A percentile compares a stretch with the other conserved stretches of the same genome.
Evolutionary conservation across 2,113 vertebrate genomes (phyloP).

Genomic region (Cnemophilus loriae): DNA sequence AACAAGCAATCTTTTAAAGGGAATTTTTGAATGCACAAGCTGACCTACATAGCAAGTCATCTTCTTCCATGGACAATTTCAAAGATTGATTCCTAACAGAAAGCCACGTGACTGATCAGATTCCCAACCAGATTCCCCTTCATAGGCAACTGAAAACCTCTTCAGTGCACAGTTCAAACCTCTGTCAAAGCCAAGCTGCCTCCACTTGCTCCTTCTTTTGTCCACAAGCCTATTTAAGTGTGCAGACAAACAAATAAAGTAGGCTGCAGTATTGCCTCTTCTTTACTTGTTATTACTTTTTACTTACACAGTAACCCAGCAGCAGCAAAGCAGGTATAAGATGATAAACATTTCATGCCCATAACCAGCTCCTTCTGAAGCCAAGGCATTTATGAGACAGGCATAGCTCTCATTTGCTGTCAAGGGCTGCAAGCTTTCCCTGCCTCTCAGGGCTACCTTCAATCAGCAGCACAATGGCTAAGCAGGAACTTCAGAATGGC

Average conservation of each 20-base stretch:
- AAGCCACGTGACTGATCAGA: neutral
- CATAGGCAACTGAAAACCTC: neutral
- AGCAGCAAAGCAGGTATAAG: slow-evolving; percentile 13
- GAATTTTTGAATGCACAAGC: neutral
- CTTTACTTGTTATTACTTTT: neutral
- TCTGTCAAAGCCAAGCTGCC: neutral
- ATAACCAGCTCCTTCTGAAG: slow-evolving; percentile 14
- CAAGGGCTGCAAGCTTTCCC: neutral
- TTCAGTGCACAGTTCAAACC: neutral
- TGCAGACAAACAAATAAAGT: neutral
- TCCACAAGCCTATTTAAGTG: neutral
- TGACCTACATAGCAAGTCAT: neutral
- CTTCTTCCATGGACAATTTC: neutral
- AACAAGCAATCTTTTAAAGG: neutral
- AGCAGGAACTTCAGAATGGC: neutral
- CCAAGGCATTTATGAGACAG: slow-evolving; percentile 19
- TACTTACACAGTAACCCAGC: neutral
- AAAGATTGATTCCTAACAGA: neutral
- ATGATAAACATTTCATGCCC: slow-evolving; percentile 22
- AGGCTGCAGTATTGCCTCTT: neutral
- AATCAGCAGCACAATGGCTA: neutral
- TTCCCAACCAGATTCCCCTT: neutral
- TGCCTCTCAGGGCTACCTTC: neutral
- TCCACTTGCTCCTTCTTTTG: neutral
- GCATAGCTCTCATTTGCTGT: neutral